Conservation (phyloP, 2,113 vertebrate species). For the Embiotoca jacksoni region DNA sequence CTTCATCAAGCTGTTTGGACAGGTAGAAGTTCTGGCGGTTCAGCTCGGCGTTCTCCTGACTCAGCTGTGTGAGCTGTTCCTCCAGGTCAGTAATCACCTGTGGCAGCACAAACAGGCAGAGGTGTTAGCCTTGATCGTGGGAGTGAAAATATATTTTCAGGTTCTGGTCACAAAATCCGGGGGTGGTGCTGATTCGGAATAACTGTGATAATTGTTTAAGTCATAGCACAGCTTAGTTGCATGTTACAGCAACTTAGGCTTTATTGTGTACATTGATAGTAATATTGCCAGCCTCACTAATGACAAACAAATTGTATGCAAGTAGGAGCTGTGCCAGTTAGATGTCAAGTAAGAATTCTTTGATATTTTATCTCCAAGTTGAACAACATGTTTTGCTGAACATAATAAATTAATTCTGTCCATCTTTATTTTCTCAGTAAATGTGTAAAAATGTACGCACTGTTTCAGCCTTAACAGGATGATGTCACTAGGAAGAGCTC, state of each 20-base stretch:
- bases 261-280: background rate
- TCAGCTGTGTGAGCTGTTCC: slow-evolving; percentile 97
- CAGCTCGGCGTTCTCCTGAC: slow-evolving; percentile 96
- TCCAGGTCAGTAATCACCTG: slow-evolving; percentile 98
- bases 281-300: background rate
- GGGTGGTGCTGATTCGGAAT: background rate
- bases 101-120: slow-evolving; percentile 29
- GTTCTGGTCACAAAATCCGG: background rate
- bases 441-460: background rate
- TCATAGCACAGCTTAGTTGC: background rate
- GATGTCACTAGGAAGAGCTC: background rate
- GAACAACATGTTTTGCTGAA: slow-evolving; percentile 5
- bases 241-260: background rate
- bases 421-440: too few relatives aligned
- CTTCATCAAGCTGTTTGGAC: slow-evolving; percentile 97
- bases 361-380: background rate
- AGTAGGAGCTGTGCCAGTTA: background rate
- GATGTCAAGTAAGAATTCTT: too few relatives aligned
- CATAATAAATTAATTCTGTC: too few relatives aligned
- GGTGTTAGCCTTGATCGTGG: slow-evolving; percentile 2
- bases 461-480: background rate
- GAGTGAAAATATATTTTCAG: slow-evolving; percentile 20
- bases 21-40: slow-evolving; percentile 99
- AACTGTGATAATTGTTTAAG: background rate
- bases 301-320: background rate